A percentile compares a stretch with the other conserved stretches of the same genome.
phyloP scores from a whole-genome alignment of 2,888 invertebrate genomes.

The Aphrophora alni region DNA sequence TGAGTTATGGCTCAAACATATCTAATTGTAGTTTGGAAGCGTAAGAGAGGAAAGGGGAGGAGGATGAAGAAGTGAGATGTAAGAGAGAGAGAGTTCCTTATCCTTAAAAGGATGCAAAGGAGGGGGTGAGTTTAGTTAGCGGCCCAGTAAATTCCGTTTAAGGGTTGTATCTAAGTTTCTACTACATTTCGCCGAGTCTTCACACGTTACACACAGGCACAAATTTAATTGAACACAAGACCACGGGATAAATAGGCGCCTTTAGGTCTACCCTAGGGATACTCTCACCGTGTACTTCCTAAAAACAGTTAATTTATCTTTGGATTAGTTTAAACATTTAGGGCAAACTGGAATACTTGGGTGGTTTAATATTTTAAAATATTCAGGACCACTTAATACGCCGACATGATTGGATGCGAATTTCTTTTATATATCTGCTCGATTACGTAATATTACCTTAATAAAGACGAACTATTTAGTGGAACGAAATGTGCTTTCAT shows the following conservation, averaged over 20 bases:
- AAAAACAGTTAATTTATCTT: too few relatives aligned
- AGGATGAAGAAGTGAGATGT: neutral
- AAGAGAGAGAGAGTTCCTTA: neutral
- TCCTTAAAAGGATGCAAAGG: neutral
- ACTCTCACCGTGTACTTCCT: too few relatives aligned
- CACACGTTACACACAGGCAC: neutral
- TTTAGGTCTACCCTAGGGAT: neutral
- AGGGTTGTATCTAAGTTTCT: constrained; percentile 6
- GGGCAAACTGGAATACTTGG: too few relatives aligned
- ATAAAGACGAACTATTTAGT: too few relatives aligned
- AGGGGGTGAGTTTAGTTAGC: neutral
- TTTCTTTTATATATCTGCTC: too few relatives aligned
- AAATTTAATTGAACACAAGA: constrained; percentile 1
- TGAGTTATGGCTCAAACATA: constrained; percentile 42
- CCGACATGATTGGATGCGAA: too few relatives aligned
- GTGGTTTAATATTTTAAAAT: too few relatives aligned
- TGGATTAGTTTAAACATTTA: too few relatives aligned
- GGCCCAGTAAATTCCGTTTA: constrained; percentile 9
- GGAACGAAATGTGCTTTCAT: too few relatives aligned
- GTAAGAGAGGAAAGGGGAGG: neutral
- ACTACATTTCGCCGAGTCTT: constrained; percentile 1
- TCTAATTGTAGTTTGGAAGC: constrained; percentile 36
- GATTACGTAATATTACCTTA: too few relatives aligned
- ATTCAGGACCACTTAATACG: too few relatives aligned
- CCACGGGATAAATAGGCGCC: neutral